These are phyloP conservation scores for Drosophila meridionalis DNA, from an alignment of 2,888 invertebrate genomes.

Conservation along the genomic window DNA sequence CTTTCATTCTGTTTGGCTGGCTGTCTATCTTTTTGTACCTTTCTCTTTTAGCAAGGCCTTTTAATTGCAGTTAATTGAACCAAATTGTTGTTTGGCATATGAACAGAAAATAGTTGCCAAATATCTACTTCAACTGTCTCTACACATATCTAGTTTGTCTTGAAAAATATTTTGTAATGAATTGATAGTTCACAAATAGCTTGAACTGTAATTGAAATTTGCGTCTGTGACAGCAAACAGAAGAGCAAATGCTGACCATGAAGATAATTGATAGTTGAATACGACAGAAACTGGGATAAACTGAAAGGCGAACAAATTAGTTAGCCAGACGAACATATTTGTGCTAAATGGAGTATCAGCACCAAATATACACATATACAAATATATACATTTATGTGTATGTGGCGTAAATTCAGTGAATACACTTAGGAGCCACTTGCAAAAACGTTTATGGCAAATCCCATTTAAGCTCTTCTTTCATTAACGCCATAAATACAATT, in stretches of 20 bases:
- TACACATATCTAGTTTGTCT: slow-evolving; percentile 6
- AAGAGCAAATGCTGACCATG: slow-evolving; percentile 17
- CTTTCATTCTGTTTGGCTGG: neutral
- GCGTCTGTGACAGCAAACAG: slow-evolving; percentile 14
- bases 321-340: neutral
- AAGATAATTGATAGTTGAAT: slow-evolving; percentile 52
- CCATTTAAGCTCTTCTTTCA: slow-evolving; percentile 63
- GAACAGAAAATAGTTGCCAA: slow-evolving; percentile 38
- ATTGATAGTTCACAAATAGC: slow-evolving; percentile 46
- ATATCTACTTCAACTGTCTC: slow-evolving; percentile 22
- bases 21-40: neutral
- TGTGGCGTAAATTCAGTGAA: slow-evolving; percentile 23
- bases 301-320: slow-evolving; percentile 9
- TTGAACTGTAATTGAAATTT: slow-evolving; percentile 58
- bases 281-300: slow-evolving; percentile 6
- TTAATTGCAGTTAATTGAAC: slow-evolving; percentile 56
- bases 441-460: slow-evolving; percentile 41
- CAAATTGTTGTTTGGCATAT: slow-evolving; percentile 56
- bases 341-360: no score
- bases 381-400: neutral
- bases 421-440: slow-evolving; percentile 35
- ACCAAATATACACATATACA: neutral
- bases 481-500: slow-evolving; percentile 66
- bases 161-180: slow-evolving; percentile 54
- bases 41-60: slow-evolving; percentile 14